Evolutionary conservation across 37 sponge, comb jelly and placozoan genomes (phyloP).

Genomic region (Spongilla lacustris): DNA sequence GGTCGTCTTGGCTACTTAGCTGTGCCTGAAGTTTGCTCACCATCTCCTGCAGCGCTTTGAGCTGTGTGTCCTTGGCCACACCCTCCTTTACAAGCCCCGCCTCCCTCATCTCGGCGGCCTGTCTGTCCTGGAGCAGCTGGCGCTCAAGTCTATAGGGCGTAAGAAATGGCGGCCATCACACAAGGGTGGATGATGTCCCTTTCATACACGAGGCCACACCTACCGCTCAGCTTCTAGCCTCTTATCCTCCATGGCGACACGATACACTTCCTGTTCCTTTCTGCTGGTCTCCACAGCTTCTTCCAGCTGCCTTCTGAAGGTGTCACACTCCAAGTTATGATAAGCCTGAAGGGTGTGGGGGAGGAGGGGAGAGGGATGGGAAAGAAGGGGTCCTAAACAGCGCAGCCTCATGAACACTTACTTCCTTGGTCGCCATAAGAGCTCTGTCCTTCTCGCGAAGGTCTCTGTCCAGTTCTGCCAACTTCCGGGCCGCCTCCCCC

Average conservation of each 20-base stretch:
- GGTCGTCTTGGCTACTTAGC: background rate
- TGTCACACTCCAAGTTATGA: background rate
- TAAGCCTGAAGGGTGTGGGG: background rate
- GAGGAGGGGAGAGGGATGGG: background rate
- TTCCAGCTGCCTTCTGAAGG: background rate
- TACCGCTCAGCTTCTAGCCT: slow-evolving; percentile 10
- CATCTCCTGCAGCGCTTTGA: slow-evolving; percentile 20
- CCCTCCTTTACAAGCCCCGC: slow-evolving; percentile 6
- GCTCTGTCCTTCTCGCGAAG: slow-evolving; percentile 12
- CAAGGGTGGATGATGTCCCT: background rate
- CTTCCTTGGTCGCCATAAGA: background rate
- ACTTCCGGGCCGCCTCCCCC: background rate
- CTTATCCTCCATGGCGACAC: slow-evolving; percentile 23
- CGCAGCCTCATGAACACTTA: background rate
- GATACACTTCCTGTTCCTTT: background rate
- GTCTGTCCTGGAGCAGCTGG: background rate
- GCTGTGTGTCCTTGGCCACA: slow-evolving; percentile 24
- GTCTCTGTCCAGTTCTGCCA: too few relatives aligned
- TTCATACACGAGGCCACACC: background rate
- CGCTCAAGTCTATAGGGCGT: background rate
- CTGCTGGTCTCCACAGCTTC: background rate
- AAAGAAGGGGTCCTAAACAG: background rate
- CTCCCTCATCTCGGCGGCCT: background rate
- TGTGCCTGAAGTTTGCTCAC: slow-evolving; percentile 3
- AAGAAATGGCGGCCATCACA: background rate